Evolutionary conservation across 1,140 invertebrate genomes (phyloP).

Genomic region (Lordiphosa collinella): DNA sequence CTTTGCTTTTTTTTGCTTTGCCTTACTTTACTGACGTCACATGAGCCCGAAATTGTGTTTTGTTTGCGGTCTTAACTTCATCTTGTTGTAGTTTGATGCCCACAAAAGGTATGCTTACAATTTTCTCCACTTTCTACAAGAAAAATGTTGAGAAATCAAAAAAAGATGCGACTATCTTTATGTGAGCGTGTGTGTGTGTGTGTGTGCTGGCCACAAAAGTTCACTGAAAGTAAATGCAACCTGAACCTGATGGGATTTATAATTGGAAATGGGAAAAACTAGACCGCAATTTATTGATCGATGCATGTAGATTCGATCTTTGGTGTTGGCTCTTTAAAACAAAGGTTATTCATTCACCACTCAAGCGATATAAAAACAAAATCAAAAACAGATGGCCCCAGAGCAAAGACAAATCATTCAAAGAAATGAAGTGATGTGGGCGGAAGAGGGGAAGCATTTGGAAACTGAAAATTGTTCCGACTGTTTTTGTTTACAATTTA

Average conservation of each 20-base stretch:
- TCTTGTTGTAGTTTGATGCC: conserved; percentile 27
- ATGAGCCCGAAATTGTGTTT: conserved; percentile 20
- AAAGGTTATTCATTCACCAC: conserved; percentile 20
- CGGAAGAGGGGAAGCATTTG: background rate
- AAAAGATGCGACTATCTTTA: conserved; percentile 63
- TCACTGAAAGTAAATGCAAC: conserved; percentile 64
- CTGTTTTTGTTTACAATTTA: conserved; percentile 53
- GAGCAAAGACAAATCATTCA: conserved; percentile 20
- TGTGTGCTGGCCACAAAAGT: conserved; percentile 55
- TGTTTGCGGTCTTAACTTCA: conserved; percentile 20
- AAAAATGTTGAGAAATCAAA: conserved; percentile 76
- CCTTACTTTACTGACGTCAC: conserved; percentile 41
- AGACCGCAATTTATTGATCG: conserved; percentile 58
- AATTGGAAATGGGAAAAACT: conserved; percentile 43
- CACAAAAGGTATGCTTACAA: conserved; percentile 62
- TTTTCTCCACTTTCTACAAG: conserved; percentile 71
- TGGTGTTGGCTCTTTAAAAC: conserved; percentile 17
- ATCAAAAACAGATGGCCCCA: conserved; percentile 9
- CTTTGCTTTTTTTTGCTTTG: conserved; percentile 14
- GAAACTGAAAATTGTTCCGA: conserved; percentile 23
- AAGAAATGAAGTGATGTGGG: background rate
- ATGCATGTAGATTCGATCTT: conserved; percentile 36
- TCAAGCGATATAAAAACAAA: background rate
- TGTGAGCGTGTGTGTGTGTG: conserved; percentile 19
- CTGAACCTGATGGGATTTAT: conserved; percentile 46